A percentile compares a stretch with the other conserved stretches of the same genome.
These are phyloP conservation scores for Leucophenga varia DNA, from an alignment of 1,140 invertebrate genomes.

Conservation along the genomic window DNA sequence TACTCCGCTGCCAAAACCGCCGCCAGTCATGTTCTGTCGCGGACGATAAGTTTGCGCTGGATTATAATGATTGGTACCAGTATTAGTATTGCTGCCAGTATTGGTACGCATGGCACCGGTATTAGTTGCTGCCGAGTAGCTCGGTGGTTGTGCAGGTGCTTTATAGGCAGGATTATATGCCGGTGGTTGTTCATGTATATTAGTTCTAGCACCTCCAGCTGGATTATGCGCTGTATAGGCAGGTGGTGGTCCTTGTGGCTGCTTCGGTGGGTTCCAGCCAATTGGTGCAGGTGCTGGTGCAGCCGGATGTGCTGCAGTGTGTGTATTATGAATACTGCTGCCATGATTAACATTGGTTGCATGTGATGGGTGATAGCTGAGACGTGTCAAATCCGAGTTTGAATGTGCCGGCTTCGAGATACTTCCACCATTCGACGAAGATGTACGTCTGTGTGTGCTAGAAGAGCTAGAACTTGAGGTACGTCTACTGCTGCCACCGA, in stretches of 20 bases:
- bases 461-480: constrained; percentile 16
- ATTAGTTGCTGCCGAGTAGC: constrained; percentile 29
- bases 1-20: constrained; percentile 23
- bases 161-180: constrained; percentile 42
- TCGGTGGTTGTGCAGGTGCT: constrained; percentile 27
- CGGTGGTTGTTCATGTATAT: constrained; percentile 42
- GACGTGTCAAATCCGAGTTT: constrained; percentile 25
- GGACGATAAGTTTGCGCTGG: constrained; percentile 27
- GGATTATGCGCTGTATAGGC: constrained; percentile 40
- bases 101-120: background rate
- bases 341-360: constrained; percentile 6
- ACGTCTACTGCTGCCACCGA: constrained; percentile 24
- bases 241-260: constrained; percentile 42
- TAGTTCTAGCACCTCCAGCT: constrained; percentile 38
- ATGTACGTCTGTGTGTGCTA: constrained; percentile 21
- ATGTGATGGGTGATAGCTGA: constrained; percentile 9
- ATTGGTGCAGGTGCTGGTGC: constrained; percentile 22
- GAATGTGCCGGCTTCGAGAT: constrained; percentile 6
- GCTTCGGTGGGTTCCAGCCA: constrained; percentile 46
- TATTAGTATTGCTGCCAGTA: constrained; percentile 18
- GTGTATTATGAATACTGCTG: constrained; percentile 7
- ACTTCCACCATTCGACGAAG: constrained; percentile 11
- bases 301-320: constrained; percentile 10
- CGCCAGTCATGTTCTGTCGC: constrained; percentile 35
- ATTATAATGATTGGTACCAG: constrained; percentile 22